Conservation (phyloP, 1,140 invertebrate species). For the Drosophila nebulosa region DNA sequence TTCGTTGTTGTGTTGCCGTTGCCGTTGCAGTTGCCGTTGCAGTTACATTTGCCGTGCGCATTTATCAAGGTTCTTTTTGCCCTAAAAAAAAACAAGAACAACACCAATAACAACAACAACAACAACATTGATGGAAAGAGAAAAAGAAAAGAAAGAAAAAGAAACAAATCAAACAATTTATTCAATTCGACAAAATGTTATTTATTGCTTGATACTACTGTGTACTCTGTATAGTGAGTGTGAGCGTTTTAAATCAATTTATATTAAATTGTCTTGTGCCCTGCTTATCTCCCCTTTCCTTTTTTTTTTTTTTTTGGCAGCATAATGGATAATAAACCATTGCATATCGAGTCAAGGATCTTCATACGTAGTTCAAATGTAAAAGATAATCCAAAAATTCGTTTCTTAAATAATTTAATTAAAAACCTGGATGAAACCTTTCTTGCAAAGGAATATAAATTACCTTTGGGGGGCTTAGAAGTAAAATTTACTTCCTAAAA, state of each 20-base stretch:
- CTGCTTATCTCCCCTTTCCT: no score
- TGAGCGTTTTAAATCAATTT: not conserved
- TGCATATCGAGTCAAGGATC: no score
- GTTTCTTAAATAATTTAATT: no score
- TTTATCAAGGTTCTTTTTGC: conserved; percentile 50
- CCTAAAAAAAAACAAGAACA: not conserved
- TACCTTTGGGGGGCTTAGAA: no score
- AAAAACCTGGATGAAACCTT: no score
- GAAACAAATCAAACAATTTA: not conserved
- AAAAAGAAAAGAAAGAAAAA: not conserved
- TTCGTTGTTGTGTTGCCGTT: conserved; percentile 71
- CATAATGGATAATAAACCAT: no score
- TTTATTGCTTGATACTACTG: not conserved
- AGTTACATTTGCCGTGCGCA: conserved; percentile 17
- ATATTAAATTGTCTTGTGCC: not conserved
- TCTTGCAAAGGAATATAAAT: no score
- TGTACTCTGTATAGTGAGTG: not conserved
- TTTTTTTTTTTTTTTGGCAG: no score
- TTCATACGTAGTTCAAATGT: no score
- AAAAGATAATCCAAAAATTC: no score
- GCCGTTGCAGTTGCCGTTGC: conserved; percentile 23
- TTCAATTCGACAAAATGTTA: not conserved
- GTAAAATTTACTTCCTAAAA: no score
- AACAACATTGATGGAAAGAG: not conserved
- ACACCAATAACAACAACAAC: not conserved